Conservation (phyloP, 30 jellyfish, hydroid and myxozoan genomes). For the Aurelia coerulea region DNA sequence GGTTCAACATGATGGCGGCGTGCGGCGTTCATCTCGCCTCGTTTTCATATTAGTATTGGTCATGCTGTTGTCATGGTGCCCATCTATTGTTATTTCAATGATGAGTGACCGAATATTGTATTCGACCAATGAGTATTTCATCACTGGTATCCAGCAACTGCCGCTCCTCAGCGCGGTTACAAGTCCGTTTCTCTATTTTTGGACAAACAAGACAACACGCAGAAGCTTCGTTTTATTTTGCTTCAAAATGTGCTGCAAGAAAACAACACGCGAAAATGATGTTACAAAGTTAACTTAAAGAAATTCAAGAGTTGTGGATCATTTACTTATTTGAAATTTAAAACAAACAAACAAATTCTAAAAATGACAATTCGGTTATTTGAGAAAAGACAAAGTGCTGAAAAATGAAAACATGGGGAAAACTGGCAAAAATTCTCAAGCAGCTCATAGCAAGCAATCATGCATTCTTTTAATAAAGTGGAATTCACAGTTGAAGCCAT, state of each 20-base stretch:
- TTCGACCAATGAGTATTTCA: constrained; percentile 18
- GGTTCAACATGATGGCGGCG: constrained; percentile 24
- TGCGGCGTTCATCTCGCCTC: constrained; percentile 60
- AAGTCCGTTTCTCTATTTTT: constrained; percentile 55
- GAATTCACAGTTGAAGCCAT: no score
- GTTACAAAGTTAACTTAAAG: not conserved
- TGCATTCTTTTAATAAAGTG: no score
- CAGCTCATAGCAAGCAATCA: no score
- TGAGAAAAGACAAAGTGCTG: no score
- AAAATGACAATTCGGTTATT: no score
- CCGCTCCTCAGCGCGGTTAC: constrained; percentile 61
- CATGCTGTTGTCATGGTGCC: constrained; percentile 56
- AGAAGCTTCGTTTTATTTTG: constrained; percentile 31
- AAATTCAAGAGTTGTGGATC: not conserved
- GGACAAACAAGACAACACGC: constrained; percentile 51
- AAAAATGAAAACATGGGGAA: no score
- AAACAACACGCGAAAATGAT: not conserved
- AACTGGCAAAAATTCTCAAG: no score
- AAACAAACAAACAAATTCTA: no score
- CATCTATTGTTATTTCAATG: constrained; percentile 34
- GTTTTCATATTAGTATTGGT: constrained; percentile 31
- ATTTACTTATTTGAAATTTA: no score
- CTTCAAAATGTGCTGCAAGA: constrained; percentile 25
- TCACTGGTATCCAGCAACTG: constrained; percentile 44
- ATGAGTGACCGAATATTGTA: constrained; percentile 12